A percentile compares a stretch with the other conserved stretches of the same genome.
Evolutionary conservation across 2,888 invertebrate genomes (phyloP).

Genomic region (Oligia strigilis): DNA sequence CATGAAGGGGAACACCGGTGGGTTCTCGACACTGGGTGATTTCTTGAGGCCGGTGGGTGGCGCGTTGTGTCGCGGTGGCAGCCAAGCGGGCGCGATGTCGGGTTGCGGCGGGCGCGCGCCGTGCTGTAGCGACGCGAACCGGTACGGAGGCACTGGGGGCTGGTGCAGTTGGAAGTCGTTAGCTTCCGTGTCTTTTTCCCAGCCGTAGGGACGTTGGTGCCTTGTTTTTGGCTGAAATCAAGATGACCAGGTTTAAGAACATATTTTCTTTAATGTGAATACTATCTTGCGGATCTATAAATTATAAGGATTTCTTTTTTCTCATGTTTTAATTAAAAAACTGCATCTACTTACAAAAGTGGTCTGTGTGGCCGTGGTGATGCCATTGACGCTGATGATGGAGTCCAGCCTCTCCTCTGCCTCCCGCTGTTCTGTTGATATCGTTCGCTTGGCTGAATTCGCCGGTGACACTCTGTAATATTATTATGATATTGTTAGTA

Average conservation of each 20-base stretch:
- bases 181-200: slow-evolving; percentile 91
- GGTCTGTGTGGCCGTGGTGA: slow-evolving; percentile 93
- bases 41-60: slow-evolving; percentile 76
- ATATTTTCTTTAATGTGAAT: background rate
- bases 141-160: slow-evolving; percentile 91
- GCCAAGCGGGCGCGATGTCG: slow-evolving; percentile 82
- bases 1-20: slow-evolving; percentile 88
- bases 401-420: slow-evolving; percentile 86
- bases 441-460: slow-evolving; percentile 92
- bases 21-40: slow-evolving; percentile 86
- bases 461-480: slow-evolving; percentile 93
- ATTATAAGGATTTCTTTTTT: background rate
- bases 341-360: slow-evolving; percentile 92
- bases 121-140: slow-evolving; percentile 93
- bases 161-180: slow-evolving; percentile 88
- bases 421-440: slow-evolving; percentile 82
- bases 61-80: slow-evolving; percentile 82
- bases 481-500: slow-evolving; percentile 8
- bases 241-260: background rate
- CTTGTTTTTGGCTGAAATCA: slow-evolving; percentile 93
- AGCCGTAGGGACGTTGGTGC: slow-evolving; percentile 94
- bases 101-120: slow-evolving; percentile 87
- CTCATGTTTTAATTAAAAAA: too few relatives aligned
- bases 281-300: too few relatives aligned
- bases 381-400: slow-evolving; percentile 88